phyloP scores from a whole-genome alignment of 1,140 invertebrate genomes.

The Apis laboriosa region DNA sequence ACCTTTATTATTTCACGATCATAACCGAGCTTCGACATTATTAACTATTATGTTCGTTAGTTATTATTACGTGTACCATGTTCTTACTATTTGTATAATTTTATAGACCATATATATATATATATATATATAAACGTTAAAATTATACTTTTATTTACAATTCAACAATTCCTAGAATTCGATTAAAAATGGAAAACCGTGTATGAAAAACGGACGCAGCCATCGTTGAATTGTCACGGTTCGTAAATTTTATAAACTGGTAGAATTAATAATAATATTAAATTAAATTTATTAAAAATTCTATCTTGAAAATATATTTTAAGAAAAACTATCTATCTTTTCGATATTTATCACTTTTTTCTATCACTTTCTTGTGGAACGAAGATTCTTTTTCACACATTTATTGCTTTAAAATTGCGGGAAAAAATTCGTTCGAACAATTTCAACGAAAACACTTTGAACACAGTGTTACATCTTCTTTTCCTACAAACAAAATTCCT shows the following conservation, averaged over 20 bases:
- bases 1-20: neutral
- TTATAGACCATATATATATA: neutral
- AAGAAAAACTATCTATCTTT: neutral
- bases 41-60: neutral
- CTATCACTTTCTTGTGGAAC: neutral
- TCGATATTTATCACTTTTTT: neutral
- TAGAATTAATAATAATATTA: neutral
- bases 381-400: no score
- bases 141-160: neutral
- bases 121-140: no score
- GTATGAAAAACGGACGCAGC: neutral
- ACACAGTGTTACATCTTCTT: no score
- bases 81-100: neutral
- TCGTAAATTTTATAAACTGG: neutral
- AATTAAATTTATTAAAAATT: neutral
- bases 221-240: neutral
- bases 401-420: no score
- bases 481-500: no score
- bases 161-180: neutral
- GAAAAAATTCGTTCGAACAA: no score
- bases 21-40: neutral
- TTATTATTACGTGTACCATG: neutral
- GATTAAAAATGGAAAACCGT: neutral
- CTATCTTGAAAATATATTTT: neutral
- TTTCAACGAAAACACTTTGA: no score